phyloP scores from a whole-genome alignment of 2,888 invertebrate genomes.

The Brachylomia viminalis region DNA sequence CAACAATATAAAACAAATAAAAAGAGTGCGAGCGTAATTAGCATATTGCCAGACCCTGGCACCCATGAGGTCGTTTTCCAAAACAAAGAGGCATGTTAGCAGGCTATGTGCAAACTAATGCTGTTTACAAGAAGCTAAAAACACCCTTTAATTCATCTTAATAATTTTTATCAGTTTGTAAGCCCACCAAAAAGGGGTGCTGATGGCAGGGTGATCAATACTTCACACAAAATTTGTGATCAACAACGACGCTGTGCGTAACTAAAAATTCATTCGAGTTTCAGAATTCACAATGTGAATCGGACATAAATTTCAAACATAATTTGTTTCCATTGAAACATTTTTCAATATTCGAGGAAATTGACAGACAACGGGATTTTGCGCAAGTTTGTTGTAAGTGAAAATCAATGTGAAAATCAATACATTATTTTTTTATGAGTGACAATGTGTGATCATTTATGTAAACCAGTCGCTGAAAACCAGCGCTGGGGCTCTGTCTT shows the following conservation, averaged over 20 bases:
- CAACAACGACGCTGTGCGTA: neutral
- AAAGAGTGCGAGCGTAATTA: neutral
- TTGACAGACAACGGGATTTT: conserved; percentile 24
- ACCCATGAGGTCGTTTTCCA: neutral
- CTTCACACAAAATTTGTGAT: neutral
- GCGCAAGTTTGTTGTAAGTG: conserved; percentile 23
- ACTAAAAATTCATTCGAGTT: neutral
- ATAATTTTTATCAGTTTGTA: neutral
- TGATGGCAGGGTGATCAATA: neutral
- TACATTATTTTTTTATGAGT: conserved; percentile 33
- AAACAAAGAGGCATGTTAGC: neutral
- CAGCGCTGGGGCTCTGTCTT: too few relatives aligned
- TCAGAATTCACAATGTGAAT: neutral
- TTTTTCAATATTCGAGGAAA: conserved; percentile 13
- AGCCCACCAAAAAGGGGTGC: neutral
- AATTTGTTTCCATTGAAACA: conserved; percentile 26
- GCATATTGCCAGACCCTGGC: neutral
- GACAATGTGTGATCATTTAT: conserved; percentile 2
- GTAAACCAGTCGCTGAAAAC: too few relatives aligned
- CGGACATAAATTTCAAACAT: conserved; percentile 23
- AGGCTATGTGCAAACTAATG: neutral
- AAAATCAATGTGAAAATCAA: conserved; percentile 45
- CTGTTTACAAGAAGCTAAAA: neutral
- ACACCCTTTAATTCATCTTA: neutral
- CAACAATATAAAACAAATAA: neutral